Percentiles rank a stretch among this genome's conserved stretches.
These are phyloP conservation scores for Drosophila cracens DNA, from an alignment of 2,888 invertebrate genomes.

Conservation along the genomic window DNA sequence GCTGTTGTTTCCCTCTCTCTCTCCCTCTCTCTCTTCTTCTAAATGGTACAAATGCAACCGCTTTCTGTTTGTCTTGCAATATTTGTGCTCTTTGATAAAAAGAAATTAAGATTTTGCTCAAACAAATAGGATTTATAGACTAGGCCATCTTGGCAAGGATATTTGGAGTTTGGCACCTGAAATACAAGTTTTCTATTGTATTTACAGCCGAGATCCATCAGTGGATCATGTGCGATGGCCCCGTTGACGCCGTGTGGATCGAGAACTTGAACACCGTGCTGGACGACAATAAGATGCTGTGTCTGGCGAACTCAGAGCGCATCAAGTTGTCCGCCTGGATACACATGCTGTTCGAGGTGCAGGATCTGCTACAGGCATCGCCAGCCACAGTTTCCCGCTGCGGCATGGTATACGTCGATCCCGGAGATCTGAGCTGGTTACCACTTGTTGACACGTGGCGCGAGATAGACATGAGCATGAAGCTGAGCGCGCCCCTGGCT, in stretches of 20 bases:
- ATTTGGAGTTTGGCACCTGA: background rate
- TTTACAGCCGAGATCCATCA: conserved; percentile 90
- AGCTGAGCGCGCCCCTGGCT: conserved; percentile 86
- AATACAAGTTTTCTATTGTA: background rate
- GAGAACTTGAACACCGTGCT: conserved; percentile 97
- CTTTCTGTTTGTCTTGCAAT: background rate
- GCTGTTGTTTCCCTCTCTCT: background rate
- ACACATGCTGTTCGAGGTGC: conserved; percentile 95
- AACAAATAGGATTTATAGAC: background rate
- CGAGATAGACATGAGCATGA: conserved; percentile 85
- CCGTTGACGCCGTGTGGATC: conserved; percentile 97
- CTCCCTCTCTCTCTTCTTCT: background rate
- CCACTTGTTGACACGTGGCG: conserved; percentile 93
- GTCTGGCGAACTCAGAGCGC: conserved; percentile 95
- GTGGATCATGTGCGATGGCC: conserved; percentile 96
- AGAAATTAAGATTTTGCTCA: background rate
- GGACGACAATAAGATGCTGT: conserved; percentile 97
- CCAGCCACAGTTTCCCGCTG: conserved; percentile 94
- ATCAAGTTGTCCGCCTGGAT: conserved; percentile 95
- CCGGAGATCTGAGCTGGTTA: conserved; percentile 92
- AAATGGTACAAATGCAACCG: background rate
- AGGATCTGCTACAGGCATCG: conserved; percentile 94
- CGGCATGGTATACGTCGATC: conserved; percentile 96
- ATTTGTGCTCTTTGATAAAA: background rate
- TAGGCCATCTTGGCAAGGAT: background rate